Evolutionary conservation across 2,888 invertebrate species (phyloP), one percentile per base, ranked within the genome.

Genomic region (Pollenia amentaria): DNA sequence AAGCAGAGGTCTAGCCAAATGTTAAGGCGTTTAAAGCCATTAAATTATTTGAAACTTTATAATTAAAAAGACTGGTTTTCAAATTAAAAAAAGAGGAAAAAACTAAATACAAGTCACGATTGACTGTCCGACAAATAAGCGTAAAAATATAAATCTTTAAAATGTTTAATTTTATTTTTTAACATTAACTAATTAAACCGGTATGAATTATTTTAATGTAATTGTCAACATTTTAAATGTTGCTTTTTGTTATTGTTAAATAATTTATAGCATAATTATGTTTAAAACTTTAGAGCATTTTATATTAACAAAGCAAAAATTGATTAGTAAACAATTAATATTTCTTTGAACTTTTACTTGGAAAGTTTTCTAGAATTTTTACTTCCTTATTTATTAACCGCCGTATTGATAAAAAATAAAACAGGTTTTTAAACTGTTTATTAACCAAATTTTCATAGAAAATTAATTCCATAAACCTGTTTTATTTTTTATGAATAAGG

Each of bases 251-350:
- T 42, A 14, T 21, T 40, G 60, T 72, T 62, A 10, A 53, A 64
- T 62, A 29, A 42, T 62, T 70, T 64, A 44, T 53, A 72, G 64
- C 81, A 67, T 81, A 81, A 81, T 67, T 60, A 44, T 42, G 29
- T 48, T 60, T 18, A 18, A 16, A 10, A 62, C 18, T 51, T 44
- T 14, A 53, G 44, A 53, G 21, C 1, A 42, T 10, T 29, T n/a
- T 29, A 21, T 6, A 21, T 44, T 21, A 42, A 55, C 14, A 21
- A 21, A 21, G 29, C 29, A 57, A 72, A 46, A 48, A 44, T 2
- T n/a, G 12, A 18, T 44, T 1, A 65, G 12, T 48, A 46, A 57
- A n/a, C 12, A 62, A 18, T 44, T 29, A 29, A 29, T 29, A 29
- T 29, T 29, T 29, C 29, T 18, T 18, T 29, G 64, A n/a, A 53